Percentiles rank a stretch among this genome's conserved stretches.
phyloP scores from a whole-genome alignment of 2,113 vertebrate species.

The Callipepla californica region DNA sequence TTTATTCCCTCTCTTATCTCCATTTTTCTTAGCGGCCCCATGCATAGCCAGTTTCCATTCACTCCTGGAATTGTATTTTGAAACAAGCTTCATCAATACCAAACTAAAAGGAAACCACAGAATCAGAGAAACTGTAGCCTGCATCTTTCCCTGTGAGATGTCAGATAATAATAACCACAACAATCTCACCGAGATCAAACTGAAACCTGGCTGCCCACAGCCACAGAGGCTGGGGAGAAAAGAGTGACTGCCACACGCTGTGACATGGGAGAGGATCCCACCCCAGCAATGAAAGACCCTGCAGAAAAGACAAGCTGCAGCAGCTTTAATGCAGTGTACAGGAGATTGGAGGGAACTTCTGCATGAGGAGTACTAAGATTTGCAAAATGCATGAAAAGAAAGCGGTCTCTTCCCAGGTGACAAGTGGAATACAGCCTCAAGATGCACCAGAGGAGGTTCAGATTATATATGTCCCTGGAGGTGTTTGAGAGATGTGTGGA shows the following conservation, averaged over 20 bases:
- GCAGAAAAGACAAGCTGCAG: too few relatives aligned
- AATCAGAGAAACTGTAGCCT: not conserved
- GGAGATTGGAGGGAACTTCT: too few relatives aligned
- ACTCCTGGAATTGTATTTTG: not conserved
- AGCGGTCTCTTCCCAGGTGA: too few relatives aligned
- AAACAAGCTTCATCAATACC: not conserved
- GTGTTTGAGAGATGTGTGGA: not conserved
- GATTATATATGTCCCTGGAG: not conserved
- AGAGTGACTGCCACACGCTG: too few relatives aligned
- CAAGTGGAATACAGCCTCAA: too few relatives aligned
- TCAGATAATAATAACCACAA: not conserved
- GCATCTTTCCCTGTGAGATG: not conserved
- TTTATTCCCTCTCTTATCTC: not conserved
- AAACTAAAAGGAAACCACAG: not conserved
- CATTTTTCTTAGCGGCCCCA: not conserved
- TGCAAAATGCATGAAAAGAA: too few relatives aligned
- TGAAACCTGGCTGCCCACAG: not conserved
- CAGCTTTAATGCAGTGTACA: too few relatives aligned
- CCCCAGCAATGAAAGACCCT: too few relatives aligned
- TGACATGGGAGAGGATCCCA: too few relatives aligned
- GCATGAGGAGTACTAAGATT: too few relatives aligned
- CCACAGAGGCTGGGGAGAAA: too few relatives aligned
- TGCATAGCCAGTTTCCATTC: not conserved
- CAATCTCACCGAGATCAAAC: not conserved
- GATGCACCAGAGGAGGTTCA: too few relatives aligned